A percentile compares a stretch with the other conserved stretches of the same genome.
phyloP scores from a whole-genome alignment of 2,113 vertebrate species.

The Lates calcarifer region DNA sequence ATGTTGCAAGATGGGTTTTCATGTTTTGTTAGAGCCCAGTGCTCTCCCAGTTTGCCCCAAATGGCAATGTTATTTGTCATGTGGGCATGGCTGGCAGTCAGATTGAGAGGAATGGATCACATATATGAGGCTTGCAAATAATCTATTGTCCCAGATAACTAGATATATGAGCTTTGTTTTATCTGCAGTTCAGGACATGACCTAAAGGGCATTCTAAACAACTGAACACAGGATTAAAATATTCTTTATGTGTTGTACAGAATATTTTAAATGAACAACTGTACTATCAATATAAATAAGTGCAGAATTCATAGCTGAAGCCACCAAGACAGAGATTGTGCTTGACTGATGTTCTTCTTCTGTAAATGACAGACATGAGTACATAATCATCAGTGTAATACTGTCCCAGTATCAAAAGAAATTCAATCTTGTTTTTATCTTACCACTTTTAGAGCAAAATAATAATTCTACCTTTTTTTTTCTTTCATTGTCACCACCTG shows the following conservation, averaged over 20 bases:
- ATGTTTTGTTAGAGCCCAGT: conserved; percentile 8
- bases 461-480: not conserved
- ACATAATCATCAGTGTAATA: no score
- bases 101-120: conserved; percentile 41
- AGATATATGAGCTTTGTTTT: conserved; percentile 9
- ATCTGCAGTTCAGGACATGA: not conserved
- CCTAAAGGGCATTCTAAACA: not conserved
- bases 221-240: not conserved
- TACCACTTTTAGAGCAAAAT: not conserved
- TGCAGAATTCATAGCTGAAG: not conserved
- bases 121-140: conserved; percentile 10
- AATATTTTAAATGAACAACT: not conserved
- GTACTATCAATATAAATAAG: not conserved
- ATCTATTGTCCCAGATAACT: conserved; percentile 1
- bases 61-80: conserved; percentile 50
- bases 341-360: not conserved
- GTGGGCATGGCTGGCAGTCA: conserved; percentile 13
- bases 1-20: conserved; percentile 32
- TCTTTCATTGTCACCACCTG: not conserved
- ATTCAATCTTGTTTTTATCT: not conserved
- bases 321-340: not conserved
- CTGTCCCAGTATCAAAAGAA: not conserved
- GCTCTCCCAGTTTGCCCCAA: conserved; percentile 1
- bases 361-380: not conserved
- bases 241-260: not conserved